A percentile compares a stretch with the other conserved stretches of the same genome.
Conservation (phyloP, 2,113 vertebrate species). For the Alexandromys fortis region DNA sequence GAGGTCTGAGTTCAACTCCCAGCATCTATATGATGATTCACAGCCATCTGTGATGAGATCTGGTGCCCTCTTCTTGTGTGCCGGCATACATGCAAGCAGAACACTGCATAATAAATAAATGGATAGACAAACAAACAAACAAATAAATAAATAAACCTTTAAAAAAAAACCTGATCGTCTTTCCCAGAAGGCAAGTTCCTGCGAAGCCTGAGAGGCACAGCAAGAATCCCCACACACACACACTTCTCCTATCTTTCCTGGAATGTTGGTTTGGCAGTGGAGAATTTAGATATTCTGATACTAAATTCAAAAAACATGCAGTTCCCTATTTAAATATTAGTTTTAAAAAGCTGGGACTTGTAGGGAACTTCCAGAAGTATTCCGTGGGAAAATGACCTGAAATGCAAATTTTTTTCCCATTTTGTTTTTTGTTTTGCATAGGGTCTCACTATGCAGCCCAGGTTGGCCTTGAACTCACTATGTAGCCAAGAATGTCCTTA, state of each 20-base stretch:
- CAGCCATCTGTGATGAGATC: too few species aligned
- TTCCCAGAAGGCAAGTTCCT: not conserved
- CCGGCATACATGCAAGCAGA: too few species aligned
- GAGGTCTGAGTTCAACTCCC: too few species aligned
- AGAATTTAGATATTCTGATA: not conserved
- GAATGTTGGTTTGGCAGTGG: not conserved
- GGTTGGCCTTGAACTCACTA: not conserved
- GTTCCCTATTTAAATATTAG: not conserved
- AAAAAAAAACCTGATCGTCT: not conserved
- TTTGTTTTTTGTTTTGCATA: not conserved
- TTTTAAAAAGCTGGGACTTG: not conserved
- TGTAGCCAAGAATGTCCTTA: not conserved
- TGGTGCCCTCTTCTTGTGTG: too few species aligned
- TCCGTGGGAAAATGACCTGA: not conserved
- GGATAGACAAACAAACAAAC: too few species aligned
- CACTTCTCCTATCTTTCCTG: not conserved
- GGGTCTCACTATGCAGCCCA: not conserved
- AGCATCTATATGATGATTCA: too few species aligned
- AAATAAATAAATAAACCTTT: too few species aligned
- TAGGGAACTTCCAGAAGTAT: conserved; percentile 27
- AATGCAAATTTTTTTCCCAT: not conserved
- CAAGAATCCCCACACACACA: not conserved
- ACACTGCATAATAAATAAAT: too few species aligned
- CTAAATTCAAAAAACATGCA: not conserved
- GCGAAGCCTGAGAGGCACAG: not conserved